Percentiles rank a stretch among this genome's conserved stretches.
Evolutionary conservation across 2,888 invertebrate genomes (phyloP).

Genomic region (Apodemia zela): DNA sequence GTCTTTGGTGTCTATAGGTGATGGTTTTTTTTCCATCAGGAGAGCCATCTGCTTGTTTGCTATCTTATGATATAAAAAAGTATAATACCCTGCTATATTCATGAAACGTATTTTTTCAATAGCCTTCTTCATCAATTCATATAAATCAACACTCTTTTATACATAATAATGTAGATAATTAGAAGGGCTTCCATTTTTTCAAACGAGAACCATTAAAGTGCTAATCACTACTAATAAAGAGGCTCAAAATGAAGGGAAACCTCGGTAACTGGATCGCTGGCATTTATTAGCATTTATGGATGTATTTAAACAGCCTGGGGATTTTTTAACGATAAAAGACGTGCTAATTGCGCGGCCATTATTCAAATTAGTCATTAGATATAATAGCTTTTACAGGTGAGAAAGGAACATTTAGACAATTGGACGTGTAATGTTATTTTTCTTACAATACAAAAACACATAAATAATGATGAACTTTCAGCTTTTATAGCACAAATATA

Average conservation of each 20-base stretch:
- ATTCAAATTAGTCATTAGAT: slow-evolving; percentile 28
- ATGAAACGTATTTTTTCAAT: too few species aligned
- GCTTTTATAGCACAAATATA: too few species aligned
- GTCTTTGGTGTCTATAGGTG: too few species aligned
- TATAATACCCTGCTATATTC: too few species aligned
- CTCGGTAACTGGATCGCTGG: slow-evolving; percentile 34
- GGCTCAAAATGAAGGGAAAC: slow-evolving; percentile 34
- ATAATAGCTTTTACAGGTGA: slow-evolving; percentile 21
- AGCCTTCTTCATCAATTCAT: background rate
- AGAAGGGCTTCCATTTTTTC: slow-evolving; percentile 3
- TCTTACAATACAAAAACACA: too few species aligned
- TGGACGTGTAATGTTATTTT: too few species aligned
- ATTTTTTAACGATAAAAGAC: slow-evolving; percentile 34
- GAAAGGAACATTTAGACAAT: background rate
- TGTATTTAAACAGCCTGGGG: slow-evolving; percentile 34
- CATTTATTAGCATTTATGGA: slow-evolving; percentile 38
- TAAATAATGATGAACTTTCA: too few species aligned
- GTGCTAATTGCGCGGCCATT: slow-evolving; percentile 34
- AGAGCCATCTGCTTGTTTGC: too few species aligned
- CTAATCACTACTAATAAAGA: slow-evolving; percentile 25
- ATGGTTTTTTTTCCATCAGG: too few species aligned
- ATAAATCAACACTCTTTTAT: slow-evolving; percentile 1
- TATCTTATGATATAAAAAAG: too few species aligned
- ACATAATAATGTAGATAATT: slow-evolving; percentile 2
- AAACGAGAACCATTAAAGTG: slow-evolving; percentile 11